These are phyloP conservation scores for Tangara arthus DNA, from an alignment of 2,797 vertebrate species.

Conservation along the genomic window DNA sequence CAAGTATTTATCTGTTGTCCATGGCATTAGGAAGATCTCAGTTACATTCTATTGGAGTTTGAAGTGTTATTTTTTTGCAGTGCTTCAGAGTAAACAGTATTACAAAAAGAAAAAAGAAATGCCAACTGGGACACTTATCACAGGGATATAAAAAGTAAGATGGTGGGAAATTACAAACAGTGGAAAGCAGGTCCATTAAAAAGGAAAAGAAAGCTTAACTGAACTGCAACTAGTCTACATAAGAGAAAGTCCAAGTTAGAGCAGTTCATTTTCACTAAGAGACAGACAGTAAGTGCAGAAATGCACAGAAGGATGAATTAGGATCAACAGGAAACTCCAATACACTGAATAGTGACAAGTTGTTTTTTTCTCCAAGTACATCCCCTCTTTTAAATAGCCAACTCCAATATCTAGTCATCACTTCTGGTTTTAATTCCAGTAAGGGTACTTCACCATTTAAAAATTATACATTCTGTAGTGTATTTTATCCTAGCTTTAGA, in stretches of 20 bases:
- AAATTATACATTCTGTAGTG: neutral
- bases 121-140: neutral
- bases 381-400: neutral
- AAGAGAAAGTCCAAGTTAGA: neutral
- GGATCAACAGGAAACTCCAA: neutral
- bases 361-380: neutral
- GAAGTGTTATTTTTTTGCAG: neutral
- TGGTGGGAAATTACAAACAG: neutral
- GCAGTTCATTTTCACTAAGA: neutral
- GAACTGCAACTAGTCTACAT: neutral
- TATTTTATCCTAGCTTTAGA: neutral
- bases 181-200: neutral
- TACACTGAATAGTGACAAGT: neutral
- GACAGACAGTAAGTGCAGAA: neutral
- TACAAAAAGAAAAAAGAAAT: neutral
- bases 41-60: neutral
- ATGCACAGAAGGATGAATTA: neutral
- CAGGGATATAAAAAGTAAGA: neutral
- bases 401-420: neutral
- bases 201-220: neutral
- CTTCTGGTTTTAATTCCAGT: neutral
- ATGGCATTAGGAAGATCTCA: neutral
- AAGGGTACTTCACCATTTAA: neutral
- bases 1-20: neutral
- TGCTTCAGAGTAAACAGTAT: neutral